Evolutionary conservation across 2,797 vertebrate genomes (phyloP), one percentile per base, ranked within the genome.

Genomic region (Sebastes paucispinis): DNA sequence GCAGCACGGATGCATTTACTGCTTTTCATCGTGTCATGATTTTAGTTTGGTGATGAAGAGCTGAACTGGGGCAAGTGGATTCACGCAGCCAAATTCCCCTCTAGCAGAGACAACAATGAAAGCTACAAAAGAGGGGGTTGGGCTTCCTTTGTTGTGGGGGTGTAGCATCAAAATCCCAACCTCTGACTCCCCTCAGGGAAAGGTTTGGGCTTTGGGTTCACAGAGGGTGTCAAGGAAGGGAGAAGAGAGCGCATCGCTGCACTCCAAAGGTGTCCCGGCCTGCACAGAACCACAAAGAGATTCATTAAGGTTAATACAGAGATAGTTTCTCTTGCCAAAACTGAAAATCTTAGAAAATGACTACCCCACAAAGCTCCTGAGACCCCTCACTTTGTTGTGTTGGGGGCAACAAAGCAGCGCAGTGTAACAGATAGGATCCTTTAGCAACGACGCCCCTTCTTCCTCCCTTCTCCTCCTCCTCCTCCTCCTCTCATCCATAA

Each of bases 61-160:
- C 8, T 54, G 65, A 89, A 79, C 8, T 81, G 81, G 90, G 87
- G 83, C 88, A 60, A 65, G 65, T 58, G 66, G 73, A 88, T 87
- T 85, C 81, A 16, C 8, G 43, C 77, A 62, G 73, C 57, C 54
- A 3, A 57, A 62, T 82, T 73, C 84, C 87, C 80, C 87, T 86
- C 60, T 70, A 77, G 83, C 73, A 31, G 39, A 50, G 73, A 81
- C 69, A 79, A 83, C 82, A 83, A 83, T 90, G 80, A 65, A 58
- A 62, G 29, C 50, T 52, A n/a, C 36, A 39, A 43, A 43, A n/a
- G 2, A 18, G n/a, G 83, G 77, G 82, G 83, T 82, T 73, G 69
- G 88, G 86, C 71, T 69, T 73, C 54, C 83, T 91, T 91, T 91
- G 84, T 92, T 89, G 83, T 83, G 69, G 59, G 59, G 77, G 75